Evolutionary conservation across 2,888 invertebrate genomes (phyloP).

Genomic region (Cheilosia variabilis): DNA sequence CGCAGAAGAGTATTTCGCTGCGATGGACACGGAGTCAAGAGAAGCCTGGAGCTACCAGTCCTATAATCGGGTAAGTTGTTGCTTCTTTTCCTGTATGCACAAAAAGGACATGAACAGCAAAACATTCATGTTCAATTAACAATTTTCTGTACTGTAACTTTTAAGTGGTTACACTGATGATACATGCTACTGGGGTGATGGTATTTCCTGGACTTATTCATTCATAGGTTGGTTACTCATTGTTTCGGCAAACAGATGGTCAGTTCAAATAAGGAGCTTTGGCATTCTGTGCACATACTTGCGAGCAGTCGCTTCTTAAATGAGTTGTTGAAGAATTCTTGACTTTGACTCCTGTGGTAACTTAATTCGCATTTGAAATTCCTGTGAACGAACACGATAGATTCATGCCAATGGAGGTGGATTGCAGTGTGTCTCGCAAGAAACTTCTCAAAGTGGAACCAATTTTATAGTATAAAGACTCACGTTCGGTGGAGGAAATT

Average conservation of each 20-base stretch:
- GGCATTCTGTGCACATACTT: slow-evolving; percentile 28
- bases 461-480: not conserved
- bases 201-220: slow-evolving; percentile 27
- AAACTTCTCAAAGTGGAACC: not conserved
- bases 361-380: slow-evolving; percentile 70
- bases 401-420: slow-evolving; percentile 31
- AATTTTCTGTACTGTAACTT: slow-evolving; percentile 49
- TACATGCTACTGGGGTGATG: slow-evolving; percentile 20
- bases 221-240: slow-evolving; percentile 5
- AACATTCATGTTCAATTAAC: slow-evolving; percentile 69
- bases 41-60: slow-evolving; percentile 83
- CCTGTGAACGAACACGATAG: slow-evolving; percentile 21
- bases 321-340: slow-evolving; percentile 67
- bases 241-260: slow-evolving; percentile 51
- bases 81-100: not conserved
- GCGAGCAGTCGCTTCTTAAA: slow-evolving; percentile 46
- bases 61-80: slow-evolving; percentile 82
- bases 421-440: slow-evolving; percentile 35
- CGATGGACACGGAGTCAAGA: slow-evolving; percentile 87
- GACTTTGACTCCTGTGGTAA: slow-evolving; percentile 29
- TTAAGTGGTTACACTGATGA: slow-evolving; percentile 43
- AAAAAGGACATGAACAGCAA: slow-evolving; percentile 49
- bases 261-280: slow-evolving; percentile 44
- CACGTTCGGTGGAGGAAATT: too few species aligned
- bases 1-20: slow-evolving; percentile 86